A percentile compares a stretch with the other conserved stretches of the same genome.
Conservation (phyloP, 2,888 invertebrate genomes). For the Ctenicera cuprea region DNA sequence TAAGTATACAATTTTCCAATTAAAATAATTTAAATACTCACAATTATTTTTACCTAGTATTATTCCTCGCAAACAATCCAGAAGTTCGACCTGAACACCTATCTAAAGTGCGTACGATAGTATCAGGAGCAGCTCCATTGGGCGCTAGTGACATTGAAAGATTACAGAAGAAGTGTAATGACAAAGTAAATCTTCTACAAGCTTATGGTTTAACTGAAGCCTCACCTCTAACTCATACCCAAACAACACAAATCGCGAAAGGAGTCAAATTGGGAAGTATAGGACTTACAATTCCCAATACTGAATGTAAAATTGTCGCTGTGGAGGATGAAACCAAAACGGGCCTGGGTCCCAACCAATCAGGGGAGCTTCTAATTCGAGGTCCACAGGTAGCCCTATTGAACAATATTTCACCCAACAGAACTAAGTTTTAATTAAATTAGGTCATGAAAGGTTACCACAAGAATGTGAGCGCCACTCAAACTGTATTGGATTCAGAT, state of each 20-base stretch:
- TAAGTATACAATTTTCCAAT: constrained; percentile 67
- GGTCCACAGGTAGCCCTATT: constrained; percentile 79
- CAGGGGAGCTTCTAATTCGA: constrained; percentile 83
- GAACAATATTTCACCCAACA: neutral
- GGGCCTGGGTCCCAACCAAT: constrained; percentile 65
- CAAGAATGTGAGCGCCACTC: constrained; percentile 82
- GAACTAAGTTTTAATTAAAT: constrained; percentile 62
- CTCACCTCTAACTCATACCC: constrained; percentile 75
- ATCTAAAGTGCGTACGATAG: constrained; percentile 69
- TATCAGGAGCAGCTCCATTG: constrained; percentile 75
- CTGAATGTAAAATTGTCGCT: constrained; percentile 79
- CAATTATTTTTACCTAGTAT: constrained; percentile 40
- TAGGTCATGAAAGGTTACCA: constrained; percentile 84
- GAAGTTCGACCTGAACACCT: constrained; percentile 72
- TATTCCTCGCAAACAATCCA: constrained; percentile 62
- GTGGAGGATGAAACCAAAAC: constrained; percentile 60
- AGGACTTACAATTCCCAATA: constrained; percentile 78
- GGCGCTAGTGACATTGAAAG: constrained; percentile 64
- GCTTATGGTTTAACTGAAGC: constrained; percentile 84
- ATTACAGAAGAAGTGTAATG: constrained; percentile 60
- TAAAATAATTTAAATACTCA: neutral
- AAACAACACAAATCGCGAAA: constrained; percentile 55
- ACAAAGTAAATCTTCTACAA: constrained; percentile 59
- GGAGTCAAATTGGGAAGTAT: constrained; percentile 67
- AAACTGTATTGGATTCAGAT: constrained; percentile 76